Evolutionary conservation across 2,113 vertebrate genomes (phyloP), one percentile per base, ranked within the genome.

Genomic region (Strigops habroptila): DNA sequence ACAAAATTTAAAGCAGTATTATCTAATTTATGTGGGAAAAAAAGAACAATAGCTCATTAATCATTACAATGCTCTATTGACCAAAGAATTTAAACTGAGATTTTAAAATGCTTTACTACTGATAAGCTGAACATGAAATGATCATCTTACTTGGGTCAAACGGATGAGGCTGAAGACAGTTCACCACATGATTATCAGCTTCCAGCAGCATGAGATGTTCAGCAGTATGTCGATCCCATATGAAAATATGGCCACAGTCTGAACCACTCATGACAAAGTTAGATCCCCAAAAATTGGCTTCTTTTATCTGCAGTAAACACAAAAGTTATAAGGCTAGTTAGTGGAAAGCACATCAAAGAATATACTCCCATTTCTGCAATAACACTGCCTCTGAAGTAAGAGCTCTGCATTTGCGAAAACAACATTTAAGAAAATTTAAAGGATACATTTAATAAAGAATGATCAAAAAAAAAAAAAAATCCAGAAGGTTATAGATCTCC

Each of bases 261-360:
- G 99, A 99, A 31, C 99, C 99, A 51, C 99, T 99, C 99, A 99
- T 99, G 73, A 99, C 99, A 88, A 99, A 99, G 97, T 99, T 99
- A 97, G 99, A 98, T 81, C 99, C 99, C 99, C 99, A 99, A 95
- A 99, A 99, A 96, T 99, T 99, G 21, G 99, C 99, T 98, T 99
- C 99, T 93, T 99, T 99, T 87, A 99, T 99, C 99, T 99, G 77
- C 60, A 97, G 25, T 37, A 59, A 88, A 93, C 94, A 7, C 12
- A 60, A 77, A 39, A 7, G 30, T 64, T 30, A 0, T 59, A n/a
- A 80, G 37, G 11, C 5, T 3, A 71, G 9, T 22, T 51, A 43
- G 27, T 62, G 49, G 51, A 91, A 77, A 84, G 33, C 51, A 63
- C 15, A 18, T 30, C 24, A 3, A 44, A 55, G 22, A 67, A 6